Conservation (phyloP, 1,140 invertebrate genomes). For the Dendroctonus ponderosae region DNA sequence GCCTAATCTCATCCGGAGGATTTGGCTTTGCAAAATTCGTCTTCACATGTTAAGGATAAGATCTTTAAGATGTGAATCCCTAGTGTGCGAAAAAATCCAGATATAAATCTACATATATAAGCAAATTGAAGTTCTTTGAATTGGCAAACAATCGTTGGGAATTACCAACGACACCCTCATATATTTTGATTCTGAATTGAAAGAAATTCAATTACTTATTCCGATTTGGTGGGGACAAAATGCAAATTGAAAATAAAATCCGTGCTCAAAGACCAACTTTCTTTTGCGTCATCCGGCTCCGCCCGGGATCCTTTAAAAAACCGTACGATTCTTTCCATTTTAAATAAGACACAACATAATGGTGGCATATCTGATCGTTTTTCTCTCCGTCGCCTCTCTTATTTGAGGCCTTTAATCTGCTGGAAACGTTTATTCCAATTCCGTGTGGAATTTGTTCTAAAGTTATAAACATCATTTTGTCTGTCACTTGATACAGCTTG, state of each 20-base stretch:
- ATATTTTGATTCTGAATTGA: background rate
- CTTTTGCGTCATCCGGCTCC: conserved; percentile 11
- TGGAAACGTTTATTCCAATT: conserved; percentile 10
- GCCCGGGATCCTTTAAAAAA: conserved; percentile 10
- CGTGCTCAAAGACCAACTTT: conserved; percentile 16
- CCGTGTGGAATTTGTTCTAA: conserved; percentile 1
- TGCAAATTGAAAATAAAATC: conserved; percentile 31
- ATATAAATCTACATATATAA: no score
- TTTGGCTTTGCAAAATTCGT: no score
- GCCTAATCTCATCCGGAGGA: no score
- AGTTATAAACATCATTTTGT: no score
- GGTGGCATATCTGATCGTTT: conserved; percentile 23
- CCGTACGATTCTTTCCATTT: conserved; percentile 21
- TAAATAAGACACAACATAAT: conserved; percentile 29
- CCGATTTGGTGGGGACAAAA: conserved; percentile 11
- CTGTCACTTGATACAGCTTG: no score
- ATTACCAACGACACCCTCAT: no score
- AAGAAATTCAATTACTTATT: conserved; percentile 27
- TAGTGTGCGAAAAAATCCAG: no score
- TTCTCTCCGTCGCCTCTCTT: conserved; percentile 11
- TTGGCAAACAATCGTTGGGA: no score
- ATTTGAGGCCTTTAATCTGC: conserved; percentile 22
- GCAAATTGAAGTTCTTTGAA: no score
- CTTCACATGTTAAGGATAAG: no score
- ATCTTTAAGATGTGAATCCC: no score